Conservation (phyloP, 2,113 vertebrate genomes). For the Sakesphorus luctuosus region DNA sequence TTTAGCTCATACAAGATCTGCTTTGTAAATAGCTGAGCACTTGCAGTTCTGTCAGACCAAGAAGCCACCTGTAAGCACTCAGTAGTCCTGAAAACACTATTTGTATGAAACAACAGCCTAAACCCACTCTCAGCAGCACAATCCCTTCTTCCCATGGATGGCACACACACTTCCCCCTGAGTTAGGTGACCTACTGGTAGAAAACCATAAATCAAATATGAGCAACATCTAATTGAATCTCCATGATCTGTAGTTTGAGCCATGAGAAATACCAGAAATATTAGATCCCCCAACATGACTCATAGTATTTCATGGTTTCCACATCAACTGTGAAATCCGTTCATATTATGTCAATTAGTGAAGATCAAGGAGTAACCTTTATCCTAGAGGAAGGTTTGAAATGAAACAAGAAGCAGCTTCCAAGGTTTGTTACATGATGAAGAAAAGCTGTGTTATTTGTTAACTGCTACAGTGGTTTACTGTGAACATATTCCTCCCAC, state of each 20-base stretch:
- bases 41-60: neutral
- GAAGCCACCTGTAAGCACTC: neutral
- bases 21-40: neutral
- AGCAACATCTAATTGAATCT: neutral
- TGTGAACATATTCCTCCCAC: slow-evolving; percentile 33
- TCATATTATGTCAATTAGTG: neutral
- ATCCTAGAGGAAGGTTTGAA: neutral
- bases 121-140: neutral
- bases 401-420: neutral
- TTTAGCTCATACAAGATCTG: neutral
- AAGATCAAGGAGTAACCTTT: neutral
- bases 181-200: neutral
- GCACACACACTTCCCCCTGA: neutral
- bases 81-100: neutral
- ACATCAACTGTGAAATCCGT: neutral
- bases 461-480: neutral
- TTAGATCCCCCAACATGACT: neutral
- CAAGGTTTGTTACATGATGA: neutral
- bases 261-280: neutral
- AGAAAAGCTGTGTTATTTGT: slow-evolving; percentile 15
- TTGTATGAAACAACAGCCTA: neutral
- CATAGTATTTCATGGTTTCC: neutral
- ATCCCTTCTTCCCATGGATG: neutral
- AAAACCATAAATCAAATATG: neutral
- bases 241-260: neutral